A percentile compares a stretch with the other conserved stretches of the same genome.
These are phyloP conservation scores for Eriocheir sinensis DNA, from an alignment of 1,140 invertebrate genomes.

Conservation along the genomic window DNA sequence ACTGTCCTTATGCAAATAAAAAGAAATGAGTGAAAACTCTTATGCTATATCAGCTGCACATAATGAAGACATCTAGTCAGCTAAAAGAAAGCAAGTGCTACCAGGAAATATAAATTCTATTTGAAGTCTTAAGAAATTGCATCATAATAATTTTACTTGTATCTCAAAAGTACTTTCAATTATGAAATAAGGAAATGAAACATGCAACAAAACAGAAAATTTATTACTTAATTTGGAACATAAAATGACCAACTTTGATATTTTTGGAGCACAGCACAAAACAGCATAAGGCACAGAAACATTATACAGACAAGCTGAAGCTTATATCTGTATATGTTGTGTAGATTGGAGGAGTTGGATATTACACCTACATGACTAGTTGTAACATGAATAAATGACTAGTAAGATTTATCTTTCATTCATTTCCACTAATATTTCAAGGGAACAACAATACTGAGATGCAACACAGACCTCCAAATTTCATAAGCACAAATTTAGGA, in stretches of 20 bases:
- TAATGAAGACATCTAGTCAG: not conserved
- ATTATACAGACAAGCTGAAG: constrained; percentile 4
- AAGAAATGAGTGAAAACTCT: not conserved
- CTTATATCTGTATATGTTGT: not conserved
- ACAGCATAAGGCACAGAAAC: not conserved
- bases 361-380: not conserved
- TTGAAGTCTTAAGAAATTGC: not conserved
- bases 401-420: not conserved
- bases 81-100: not conserved
- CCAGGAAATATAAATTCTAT: not conserved
- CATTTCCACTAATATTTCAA: no score
- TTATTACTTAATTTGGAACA: constrained; percentile 33
- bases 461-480: not conserved
- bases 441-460: no score
- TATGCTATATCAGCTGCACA: not conserved
- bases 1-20: no score
- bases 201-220: not conserved
- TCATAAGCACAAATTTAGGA: not conserved
- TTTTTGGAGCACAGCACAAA: not conserved
- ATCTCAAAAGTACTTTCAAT: not conserved
- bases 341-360: not conserved
- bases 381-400: not conserved
- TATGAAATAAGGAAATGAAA: constrained; percentile 40
- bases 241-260: constrained; percentile 27
- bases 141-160: not conserved